Evolutionary conservation across 1,140 invertebrate species (phyloP).

Genomic region (Thaumetopoea pityocampa): DNA sequence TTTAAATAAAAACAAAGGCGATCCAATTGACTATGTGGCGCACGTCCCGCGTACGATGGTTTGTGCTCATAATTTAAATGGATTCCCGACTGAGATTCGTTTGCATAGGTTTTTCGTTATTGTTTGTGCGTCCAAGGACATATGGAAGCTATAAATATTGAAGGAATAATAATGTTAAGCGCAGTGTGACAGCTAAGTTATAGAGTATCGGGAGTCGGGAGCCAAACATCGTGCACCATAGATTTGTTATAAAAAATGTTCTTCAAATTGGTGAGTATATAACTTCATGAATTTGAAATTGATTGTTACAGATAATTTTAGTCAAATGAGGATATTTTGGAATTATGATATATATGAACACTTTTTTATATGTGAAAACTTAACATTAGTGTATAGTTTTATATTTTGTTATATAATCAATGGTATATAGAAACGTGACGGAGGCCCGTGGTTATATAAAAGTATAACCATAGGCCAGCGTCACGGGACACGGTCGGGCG

Average conservation of each 20-base stretch:
- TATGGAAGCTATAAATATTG: conserved; percentile 50
- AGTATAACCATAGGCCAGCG: no score
- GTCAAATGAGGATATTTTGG: no score
- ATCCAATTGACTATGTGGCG: conserved; percentile 54
- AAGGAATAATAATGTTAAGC: conserved; percentile 44
- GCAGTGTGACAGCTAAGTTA: conserved; percentile 29
- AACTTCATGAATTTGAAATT: no score
- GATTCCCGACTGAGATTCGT: conserved; percentile 46
- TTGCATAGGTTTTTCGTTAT: conserved; percentile 57
- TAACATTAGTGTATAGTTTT: no score
- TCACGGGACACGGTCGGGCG: no score
- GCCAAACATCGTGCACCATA: no score
- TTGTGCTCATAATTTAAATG: conserved; percentile 59
- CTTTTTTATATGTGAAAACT: no score
- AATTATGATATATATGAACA: no score
- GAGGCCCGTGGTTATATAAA: no score
- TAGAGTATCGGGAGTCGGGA: conserved; percentile 8
- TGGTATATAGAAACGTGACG: no score
- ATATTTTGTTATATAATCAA: no score
- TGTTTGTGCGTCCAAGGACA: conserved; percentile 54
- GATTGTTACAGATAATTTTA: neutral
- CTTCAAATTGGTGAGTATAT: conserved; percentile 59
- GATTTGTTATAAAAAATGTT: conserved; percentile 56
- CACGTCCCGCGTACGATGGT: conserved; percentile 46
- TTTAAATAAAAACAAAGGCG: conserved; percentile 44